These are phyloP conservation scores for Ernsta delagoae DNA, from an alignment of 2,888 invertebrate species.

Conservation along the genomic window DNA sequence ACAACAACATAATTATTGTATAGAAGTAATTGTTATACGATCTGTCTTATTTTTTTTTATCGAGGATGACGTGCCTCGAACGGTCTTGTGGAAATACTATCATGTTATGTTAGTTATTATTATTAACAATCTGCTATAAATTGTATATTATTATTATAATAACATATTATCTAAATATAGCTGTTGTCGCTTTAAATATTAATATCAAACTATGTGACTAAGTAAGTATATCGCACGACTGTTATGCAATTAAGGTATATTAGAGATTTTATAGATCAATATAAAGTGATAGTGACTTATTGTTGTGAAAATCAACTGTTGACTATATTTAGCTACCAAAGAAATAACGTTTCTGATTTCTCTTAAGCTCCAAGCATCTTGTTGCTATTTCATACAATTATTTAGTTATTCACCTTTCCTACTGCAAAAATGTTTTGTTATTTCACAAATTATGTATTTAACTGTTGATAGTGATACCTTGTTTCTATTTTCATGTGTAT, in stretches of 20 bases:
- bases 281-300: conserved; percentile 17
- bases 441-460: too few species aligned
- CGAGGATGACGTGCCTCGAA: neutral
- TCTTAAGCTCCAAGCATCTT: too few species aligned
- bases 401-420: too few species aligned
- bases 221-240: conserved; percentile 30
- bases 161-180: neutral
- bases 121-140: neutral
- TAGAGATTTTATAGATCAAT: conserved; percentile 11
- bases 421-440: too few species aligned
- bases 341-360: neutral
- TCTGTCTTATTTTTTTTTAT: conserved; percentile 40
- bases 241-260: conserved; percentile 25
- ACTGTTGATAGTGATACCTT: too few species aligned
- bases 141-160: conserved; percentile 1
- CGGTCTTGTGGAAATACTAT: neutral
- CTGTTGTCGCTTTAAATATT: conserved; percentile 27
- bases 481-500: too few species aligned
- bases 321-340: conserved; percentile 19
- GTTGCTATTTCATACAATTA: too few species aligned
- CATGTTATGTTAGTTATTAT: neutral
- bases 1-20: conserved; percentile 30
- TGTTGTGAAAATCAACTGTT: neutral
- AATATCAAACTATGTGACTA: conserved; percentile 21
- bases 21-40: conserved; percentile 37